Percentiles rank a stretch among this genome's conserved stretches.
phyloP scores from a whole-genome alignment of 2,888 invertebrate species.

The Cephus sareptanus region DNA sequence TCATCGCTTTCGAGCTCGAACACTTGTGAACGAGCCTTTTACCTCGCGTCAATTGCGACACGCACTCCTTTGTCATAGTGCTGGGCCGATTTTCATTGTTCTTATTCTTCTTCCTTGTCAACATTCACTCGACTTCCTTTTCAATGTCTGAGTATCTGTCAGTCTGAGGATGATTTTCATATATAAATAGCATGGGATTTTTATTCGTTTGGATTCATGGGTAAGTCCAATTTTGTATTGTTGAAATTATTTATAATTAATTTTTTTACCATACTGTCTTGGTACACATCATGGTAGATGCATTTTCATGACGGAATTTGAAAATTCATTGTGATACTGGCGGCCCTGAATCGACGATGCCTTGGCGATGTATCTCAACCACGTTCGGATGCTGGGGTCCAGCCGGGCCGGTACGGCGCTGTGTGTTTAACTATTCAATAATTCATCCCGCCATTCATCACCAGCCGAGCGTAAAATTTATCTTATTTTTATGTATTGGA shows the following conservation, averaged over 20 bases:
- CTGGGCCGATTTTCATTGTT: not conserved
- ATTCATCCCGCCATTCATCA: slow-evolving; percentile 61
- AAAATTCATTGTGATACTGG: not conserved
- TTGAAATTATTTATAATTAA: not conserved
- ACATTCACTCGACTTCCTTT: not conserved
- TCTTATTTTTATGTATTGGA: slow-evolving; percentile 60
- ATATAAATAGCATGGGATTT: not conserved
- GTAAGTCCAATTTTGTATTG: not conserved
- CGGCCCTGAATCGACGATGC: slow-evolving; percentile 7
- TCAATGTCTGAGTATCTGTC: not conserved
- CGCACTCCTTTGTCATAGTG: not conserved
- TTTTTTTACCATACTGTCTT: not conserved
- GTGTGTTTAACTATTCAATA: slow-evolving; percentile 61
- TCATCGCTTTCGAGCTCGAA: slow-evolving; percentile 13
- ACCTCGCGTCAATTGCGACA: not conserved
- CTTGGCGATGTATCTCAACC: not conserved
- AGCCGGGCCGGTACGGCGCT: slow-evolving; percentile 32
- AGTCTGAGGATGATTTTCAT: not conserved
- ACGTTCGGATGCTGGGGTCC: slow-evolving; percentile 11
- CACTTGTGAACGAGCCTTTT: slow-evolving; percentile 25
- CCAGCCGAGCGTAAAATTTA: slow-evolving; percentile 57
- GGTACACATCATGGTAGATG: not conserved
- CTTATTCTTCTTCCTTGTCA: not conserved
- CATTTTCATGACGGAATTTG: not conserved
- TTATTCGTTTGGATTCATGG: not conserved